Evolutionary conservation across 2,888 invertebrate genomes (phyloP).

Genomic region (Conomelus anceps): DNA sequence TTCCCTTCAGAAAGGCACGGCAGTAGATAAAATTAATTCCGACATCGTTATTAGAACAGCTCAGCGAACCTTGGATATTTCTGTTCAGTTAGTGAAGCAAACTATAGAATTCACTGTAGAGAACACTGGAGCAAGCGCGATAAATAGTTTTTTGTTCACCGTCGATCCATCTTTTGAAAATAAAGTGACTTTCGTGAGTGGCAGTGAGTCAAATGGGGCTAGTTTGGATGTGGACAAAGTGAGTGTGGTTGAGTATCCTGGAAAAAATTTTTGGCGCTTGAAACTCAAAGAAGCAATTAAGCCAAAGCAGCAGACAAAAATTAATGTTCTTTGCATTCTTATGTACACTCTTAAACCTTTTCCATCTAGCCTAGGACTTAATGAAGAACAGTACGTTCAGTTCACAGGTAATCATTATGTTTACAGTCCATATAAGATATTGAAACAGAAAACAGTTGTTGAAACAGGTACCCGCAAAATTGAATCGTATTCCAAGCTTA

Average conservation of each 20-base stretch:
- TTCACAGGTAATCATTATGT: conserved; percentile 78
- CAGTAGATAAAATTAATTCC: conserved; percentile 41
- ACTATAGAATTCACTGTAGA: conserved; percentile 72
- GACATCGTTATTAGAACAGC: conserved; percentile 68
- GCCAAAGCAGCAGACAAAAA: conserved; percentile 36
- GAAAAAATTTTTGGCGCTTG: conserved; percentile 47
- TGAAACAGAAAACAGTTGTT: conserved; percentile 74
- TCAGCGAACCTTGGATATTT: conserved; percentile 77
- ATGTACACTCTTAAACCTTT: conserved; percentile 73
- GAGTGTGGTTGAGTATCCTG: conserved; percentile 47
- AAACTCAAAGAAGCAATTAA: conserved; percentile 55
- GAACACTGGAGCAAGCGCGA: conserved; percentile 68
- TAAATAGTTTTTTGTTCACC: conserved; percentile 62
- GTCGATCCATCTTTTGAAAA: conserved; percentile 58
- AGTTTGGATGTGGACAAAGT: conserved; percentile 43
- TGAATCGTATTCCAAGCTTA: conserved; percentile 73
- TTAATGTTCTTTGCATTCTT: conserved; percentile 65
- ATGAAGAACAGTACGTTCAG: conserved; percentile 87
- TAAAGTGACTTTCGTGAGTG: conserved; percentile 67
- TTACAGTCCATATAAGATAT: conserved; percentile 74
- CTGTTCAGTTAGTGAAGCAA: conserved; percentile 83
- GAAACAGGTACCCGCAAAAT: conserved; percentile 69
- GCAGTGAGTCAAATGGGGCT: conserved; percentile 49
- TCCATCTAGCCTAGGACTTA: conserved; percentile 83
- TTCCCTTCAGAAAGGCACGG: neutral